phyloP scores from a whole-genome alignment of 1,140 invertebrate genomes.

The Drosophila busckii region DNA sequence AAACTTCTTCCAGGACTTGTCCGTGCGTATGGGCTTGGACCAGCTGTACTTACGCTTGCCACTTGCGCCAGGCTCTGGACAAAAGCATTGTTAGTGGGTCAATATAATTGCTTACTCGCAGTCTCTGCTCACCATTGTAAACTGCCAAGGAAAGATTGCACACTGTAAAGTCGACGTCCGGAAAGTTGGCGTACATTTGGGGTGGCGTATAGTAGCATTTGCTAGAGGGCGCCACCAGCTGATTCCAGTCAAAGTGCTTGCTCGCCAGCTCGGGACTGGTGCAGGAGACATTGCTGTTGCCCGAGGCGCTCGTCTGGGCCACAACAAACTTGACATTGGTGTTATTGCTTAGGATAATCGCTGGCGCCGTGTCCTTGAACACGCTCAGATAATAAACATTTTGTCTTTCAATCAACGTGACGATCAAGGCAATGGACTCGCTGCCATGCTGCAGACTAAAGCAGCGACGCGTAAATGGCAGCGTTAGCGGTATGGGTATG shows the following conservation, averaged over 20 bases:
- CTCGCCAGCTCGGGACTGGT: slow-evolving; percentile 60
- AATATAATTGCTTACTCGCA: not conserved
- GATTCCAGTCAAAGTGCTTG: slow-evolving; percentile 71
- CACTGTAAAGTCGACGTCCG: slow-evolving; percentile 67
- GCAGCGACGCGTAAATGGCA: slow-evolving; percentile 64
- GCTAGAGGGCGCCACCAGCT: slow-evolving; percentile 49
- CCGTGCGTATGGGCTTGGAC: slow-evolving; percentile 79
- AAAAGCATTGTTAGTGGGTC: not conserved
- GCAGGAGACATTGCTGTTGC: slow-evolving; percentile 64
- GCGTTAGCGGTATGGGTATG: slow-evolving; percentile 58
- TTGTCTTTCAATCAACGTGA: slow-evolving; percentile 64
- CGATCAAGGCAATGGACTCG: slow-evolving; percentile 61
- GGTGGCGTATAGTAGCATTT: slow-evolving; percentile 74
- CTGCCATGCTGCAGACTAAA: slow-evolving; percentile 58
- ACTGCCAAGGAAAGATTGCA: slow-evolving; percentile 68
- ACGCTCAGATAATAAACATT: slow-evolving; percentile 62
- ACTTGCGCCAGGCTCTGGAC: slow-evolving; percentile 6
- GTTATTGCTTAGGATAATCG: slow-evolving; percentile 59
- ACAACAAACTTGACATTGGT: slow-evolving; percentile 67
- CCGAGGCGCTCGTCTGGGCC: slow-evolving; percentile 66
- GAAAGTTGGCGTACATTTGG: slow-evolving; percentile 67
- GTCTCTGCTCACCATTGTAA: slow-evolving; percentile 33
- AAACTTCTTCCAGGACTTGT: slow-evolving; percentile 83
- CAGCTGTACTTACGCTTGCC: slow-evolving; percentile 72
- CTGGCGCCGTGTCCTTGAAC: slow-evolving; percentile 56